Percentiles rank a stretch among this genome's conserved stretches.
Evolutionary conservation across 64 coral and sea anemone species (phyloP).

Genomic region (Stichodactyla mertensii): DNA sequence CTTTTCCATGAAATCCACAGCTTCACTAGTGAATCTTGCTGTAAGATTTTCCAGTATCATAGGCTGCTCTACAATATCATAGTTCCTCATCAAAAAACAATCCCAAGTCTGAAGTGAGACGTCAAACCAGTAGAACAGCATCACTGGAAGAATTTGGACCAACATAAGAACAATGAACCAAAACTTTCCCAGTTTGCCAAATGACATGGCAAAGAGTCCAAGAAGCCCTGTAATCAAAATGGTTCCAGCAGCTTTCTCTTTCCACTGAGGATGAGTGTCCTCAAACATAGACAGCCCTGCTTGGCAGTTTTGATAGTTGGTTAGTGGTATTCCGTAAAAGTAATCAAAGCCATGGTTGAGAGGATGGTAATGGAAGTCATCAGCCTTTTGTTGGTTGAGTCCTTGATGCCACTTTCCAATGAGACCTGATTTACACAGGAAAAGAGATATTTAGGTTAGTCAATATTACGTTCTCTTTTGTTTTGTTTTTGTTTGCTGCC

Average conservation of each 20-base stretch:
- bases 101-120: neutral
- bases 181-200: neutral
- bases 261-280: neutral
- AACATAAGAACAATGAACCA: neutral
- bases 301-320: conserved; percentile 36
- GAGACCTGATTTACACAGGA: conserved; percentile 18
- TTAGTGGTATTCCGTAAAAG: conserved; percentile 54
- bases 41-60: no score
- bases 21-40: no score
- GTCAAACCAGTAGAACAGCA: neutral
- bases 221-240: neutral
- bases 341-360: conserved; percentile 47
- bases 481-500: no score
- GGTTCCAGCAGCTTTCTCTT: neutral
- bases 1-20: no score
- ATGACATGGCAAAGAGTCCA: neutral
- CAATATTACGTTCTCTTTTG: no score
- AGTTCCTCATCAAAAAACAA: conserved; percentile 46
- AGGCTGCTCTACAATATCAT: conserved; percentile 57
- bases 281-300: conserved; percentile 6
- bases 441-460: no score
- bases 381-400: conserved; percentile 8
- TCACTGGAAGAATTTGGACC: neutral
- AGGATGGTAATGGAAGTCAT: conserved; percentile 47
- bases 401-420: conserved; percentile 71